Percentiles rank a stretch among this genome's conserved stretches.
Conservation (phyloP, 2,888 invertebrate species). For the Itoplectis maculator region DNA sequence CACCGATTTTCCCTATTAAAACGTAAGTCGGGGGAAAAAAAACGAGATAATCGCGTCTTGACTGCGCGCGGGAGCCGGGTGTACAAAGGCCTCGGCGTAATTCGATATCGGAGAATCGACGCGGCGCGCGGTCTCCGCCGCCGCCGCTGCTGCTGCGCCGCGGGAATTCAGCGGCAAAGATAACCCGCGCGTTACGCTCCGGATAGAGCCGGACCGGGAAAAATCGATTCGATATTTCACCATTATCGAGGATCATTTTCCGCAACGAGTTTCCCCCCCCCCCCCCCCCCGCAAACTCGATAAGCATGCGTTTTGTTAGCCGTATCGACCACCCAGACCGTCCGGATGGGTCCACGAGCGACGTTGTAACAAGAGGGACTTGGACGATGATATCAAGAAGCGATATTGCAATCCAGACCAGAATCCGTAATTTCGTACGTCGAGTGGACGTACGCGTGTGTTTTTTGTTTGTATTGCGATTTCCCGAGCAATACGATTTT, state of each 20-base stretch:
- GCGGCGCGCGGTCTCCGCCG: slow-evolving; percentile 31
- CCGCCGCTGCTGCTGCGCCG: slow-evolving; percentile 21
- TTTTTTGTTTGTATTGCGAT: too few relatives aligned
- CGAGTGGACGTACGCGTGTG: too few relatives aligned
- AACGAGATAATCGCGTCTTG: slow-evolving; percentile 45
- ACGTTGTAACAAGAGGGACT: too few relatives aligned
- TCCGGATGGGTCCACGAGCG: too few relatives aligned
- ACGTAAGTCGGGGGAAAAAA: slow-evolving; percentile 19
- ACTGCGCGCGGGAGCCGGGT: slow-evolving; percentile 44
- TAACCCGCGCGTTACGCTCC: slow-evolving; percentile 44
- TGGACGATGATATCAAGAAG: too few relatives aligned
- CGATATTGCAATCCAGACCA: too few relatives aligned
- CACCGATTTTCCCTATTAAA: neutral
- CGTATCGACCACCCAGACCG: too few relatives aligned
- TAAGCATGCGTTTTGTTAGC: neutral
- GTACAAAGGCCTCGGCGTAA: slow-evolving; percentile 50
- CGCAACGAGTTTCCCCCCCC: slow-evolving; percentile 22
- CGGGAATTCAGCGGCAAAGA: slow-evolving; percentile 59
- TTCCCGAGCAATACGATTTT: too few relatives aligned
- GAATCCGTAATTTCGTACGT: too few relatives aligned
- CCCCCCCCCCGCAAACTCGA: slow-evolving; percentile 9
- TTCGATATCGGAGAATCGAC: slow-evolving; percentile 63
- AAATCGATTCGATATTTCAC: slow-evolving; percentile 54
- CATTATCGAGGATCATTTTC: slow-evolving; percentile 24
- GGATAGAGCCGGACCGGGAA: slow-evolving; percentile 18